Base-by-base conservation (phyloP, 2,888 invertebrate genomes). In the Melieria crassipennis region DNA sequence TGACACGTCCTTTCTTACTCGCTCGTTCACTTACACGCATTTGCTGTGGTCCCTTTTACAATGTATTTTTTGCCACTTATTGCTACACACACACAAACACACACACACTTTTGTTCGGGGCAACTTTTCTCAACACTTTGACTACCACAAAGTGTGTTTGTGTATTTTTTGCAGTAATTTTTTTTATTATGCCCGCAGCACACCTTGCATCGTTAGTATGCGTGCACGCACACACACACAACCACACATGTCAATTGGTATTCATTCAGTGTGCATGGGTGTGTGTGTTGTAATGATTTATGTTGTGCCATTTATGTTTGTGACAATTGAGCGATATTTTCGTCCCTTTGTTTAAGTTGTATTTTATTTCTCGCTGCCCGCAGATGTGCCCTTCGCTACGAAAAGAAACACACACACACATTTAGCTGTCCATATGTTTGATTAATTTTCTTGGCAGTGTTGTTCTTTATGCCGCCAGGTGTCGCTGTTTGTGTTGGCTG, bases 321-420 rank as follows among this genome's bases (percentile, higher is more conserved):
- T 79, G 80, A 80, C 81, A 80, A 80, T 81, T 81, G 79, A 81
- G 78, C 79, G 81, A 78, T 76, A 79, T 80, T 81, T 80, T 74
- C 74, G 71, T 69, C 56, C 46, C 11, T 30, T 55, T 43, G 7
- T 60, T 55, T 42, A 4, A 30, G 10, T 56, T 47, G 30, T 48
- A 47, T 50, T 50, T 48, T 64, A 42, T 11, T 63, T 50, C 6
- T 42, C 13, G 4, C 7, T 64, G n/a, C 42, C 13, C 5, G 11
- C n/a, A 42, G 5, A 4, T 1, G 30, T 48, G 10, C 42, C 43
- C 16, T 16, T 0, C 16, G 42, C 4, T 4, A 16, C 30, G 7
- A 30, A 30, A 1, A 30, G 30, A 1, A 30, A 30, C n/a, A 43
- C 43, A 60, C 11, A 60, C 42, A 45, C 42, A 30, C 30, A 42